phyloP scores from a whole-genome alignment of 2,113 vertebrate species.

The Varanus komodoensis region DNA sequence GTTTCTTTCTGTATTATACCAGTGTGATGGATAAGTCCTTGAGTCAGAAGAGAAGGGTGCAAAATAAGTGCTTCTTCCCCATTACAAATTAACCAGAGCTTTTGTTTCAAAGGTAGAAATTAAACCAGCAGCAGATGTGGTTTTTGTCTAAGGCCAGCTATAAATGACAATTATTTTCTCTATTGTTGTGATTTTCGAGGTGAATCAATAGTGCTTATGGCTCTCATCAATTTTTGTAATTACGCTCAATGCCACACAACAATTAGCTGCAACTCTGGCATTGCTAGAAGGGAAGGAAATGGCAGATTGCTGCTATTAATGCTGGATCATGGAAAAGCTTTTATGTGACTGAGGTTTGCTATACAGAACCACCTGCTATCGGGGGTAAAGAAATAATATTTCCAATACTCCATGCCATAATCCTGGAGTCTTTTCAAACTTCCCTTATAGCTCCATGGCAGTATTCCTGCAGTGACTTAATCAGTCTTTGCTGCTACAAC shows the following conservation, averaged over 20 bases:
- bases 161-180: neutral
- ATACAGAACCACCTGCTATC: neutral
- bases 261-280: neutral
- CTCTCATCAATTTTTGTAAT: neutral
- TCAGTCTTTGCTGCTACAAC: neutral
- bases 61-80: slow-evolving; percentile 1
- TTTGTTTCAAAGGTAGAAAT: neutral
- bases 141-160: neutral
- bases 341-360: neutral
- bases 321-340: neutral
- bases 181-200: neutral
- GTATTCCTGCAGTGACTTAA: neutral
- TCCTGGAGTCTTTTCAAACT: neutral
- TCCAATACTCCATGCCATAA: neutral
- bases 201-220: neutral
- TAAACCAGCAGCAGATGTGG: neutral
- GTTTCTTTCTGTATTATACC: neutral
- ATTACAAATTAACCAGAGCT: accelerated
- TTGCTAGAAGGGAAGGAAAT: neutral
- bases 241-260: neutral
- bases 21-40: slow-evolving; percentile 7
- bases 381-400: neutral
- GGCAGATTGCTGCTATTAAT: neutral
- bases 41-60: slow-evolving; percentile 4
- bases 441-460: neutral